A percentile compares a stretch with the other conserved stretches of the same genome.
Evolutionary conservation across 35 echinoderm and acorn worm species (phyloP).

Genomic region (Nesometra sesokonis): DNA sequence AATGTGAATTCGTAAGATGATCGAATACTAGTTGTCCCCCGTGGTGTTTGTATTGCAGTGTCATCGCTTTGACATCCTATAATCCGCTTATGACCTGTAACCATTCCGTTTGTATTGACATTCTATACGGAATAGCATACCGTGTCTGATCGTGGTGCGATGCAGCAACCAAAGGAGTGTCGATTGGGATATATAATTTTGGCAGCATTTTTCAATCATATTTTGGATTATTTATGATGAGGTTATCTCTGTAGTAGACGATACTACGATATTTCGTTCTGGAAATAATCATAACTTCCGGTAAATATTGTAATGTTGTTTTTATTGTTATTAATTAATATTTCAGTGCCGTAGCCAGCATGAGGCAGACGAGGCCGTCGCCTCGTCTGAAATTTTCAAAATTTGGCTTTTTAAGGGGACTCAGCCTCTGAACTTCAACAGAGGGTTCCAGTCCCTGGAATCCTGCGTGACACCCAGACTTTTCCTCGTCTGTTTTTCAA

Average conservation of each 20-base stretch:
- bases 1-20: not conserved
- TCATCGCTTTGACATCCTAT: not conserved
- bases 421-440: too few species aligned
- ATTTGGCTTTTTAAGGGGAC: too few species aligned
- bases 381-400: too few species aligned
- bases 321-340: not conserved
- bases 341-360: too few species aligned
- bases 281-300: not conserved
- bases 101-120: not conserved
- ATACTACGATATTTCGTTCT: not conserved
- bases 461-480: too few species aligned
- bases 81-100: not conserved
- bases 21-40: not conserved
- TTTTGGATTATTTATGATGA: not conserved
- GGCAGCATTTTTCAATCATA: not conserved
- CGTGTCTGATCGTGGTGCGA: not conserved
- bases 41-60: not conserved
- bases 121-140: not conserved
- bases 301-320: not conserved
- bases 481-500: too few species aligned
- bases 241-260: not conserved
- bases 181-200: not conserved
- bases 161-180: not conserved
- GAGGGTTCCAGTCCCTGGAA: too few species aligned
- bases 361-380: too few species aligned